phyloP scores from a whole-genome alignment of 2,113 vertebrate genomes.

The Stictonetta naevosa region DNA sequence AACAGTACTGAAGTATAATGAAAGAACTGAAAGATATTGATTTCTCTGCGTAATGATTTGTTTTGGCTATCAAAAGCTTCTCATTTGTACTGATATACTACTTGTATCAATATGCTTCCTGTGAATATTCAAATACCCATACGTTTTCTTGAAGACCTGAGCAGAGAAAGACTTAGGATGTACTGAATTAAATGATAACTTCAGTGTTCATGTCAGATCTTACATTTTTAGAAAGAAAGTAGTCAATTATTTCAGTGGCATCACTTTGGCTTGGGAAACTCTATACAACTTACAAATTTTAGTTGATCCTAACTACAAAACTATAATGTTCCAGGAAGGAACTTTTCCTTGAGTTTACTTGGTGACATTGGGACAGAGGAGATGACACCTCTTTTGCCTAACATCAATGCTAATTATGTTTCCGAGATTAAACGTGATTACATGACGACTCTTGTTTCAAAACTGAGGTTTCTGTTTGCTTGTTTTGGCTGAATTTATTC shows the following conservation, averaged over 20 bases:
- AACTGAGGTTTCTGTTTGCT: neutral
- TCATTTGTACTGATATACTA: neutral
- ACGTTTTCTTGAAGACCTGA: neutral
- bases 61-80: neutral
- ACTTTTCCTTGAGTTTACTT: neutral
- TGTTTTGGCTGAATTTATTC: neutral
- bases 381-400: neutral
- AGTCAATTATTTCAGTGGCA: neutral
- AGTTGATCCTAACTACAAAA: neutral
- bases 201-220: accelerated
- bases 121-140: neutral
- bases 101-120: neutral
- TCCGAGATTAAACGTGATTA: neutral
- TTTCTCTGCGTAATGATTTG: neutral
- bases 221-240: neutral
- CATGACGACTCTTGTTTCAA: neutral
- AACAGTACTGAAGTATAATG: neutral
- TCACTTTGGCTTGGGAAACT: neutral
- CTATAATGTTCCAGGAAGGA: no score
- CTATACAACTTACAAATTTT: neutral
- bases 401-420: neutral
- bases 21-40: neutral
- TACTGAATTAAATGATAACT: neutral
- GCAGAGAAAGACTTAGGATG: neutral
- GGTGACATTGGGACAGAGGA: accelerated